Base-by-base conservation (phyloP, 2,113 vertebrate species). In the Aptenodytes forsteri region DNA sequence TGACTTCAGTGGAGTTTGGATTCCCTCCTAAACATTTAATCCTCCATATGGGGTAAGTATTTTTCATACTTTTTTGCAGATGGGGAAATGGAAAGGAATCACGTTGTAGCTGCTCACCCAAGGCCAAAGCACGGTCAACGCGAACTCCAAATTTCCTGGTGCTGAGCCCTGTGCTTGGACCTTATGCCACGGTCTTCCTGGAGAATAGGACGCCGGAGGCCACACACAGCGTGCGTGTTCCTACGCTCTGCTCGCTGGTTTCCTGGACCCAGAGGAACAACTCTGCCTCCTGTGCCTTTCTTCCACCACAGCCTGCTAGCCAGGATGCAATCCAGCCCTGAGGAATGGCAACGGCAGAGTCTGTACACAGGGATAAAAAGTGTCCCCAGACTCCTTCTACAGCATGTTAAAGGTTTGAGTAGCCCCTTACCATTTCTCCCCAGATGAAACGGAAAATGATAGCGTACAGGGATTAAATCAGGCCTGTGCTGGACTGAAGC, bases 1-100 rank as follows among this genome's bases (percentile, higher is more conserved):
- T 54, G 91, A 71, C 77, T 96, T 92, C 85, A 83, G 62, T 29
- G 78, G 42, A 92, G 85, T 47, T 92, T 96, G 93, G 93, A 95
- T 84, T 77, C 54, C 86, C 88, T 91, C 85, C 91, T 93, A 76
- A 95, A 91, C 62, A 34, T 89, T 93, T 93, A 89, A 93, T 93
- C 93, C 91, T 95, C 91, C 93, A 92, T 80, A 89, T 95, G 95
- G 93, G 91, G 91, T 83, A 93, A 90, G 93, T 27, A 93, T 92
- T 95, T 95, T 91, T 96, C 91, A 70, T 80, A 56, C 82, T 90
- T 93, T 58, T 71, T 56, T 87, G 54, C 95, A 81, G 82, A 87
- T 93, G 85, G 82, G 58, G 91, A 87, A 89, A 83, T 89, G 81
- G 89, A 86, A 90, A 89, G 77, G 88, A 87, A 93, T 93, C 89